These are phyloP conservation scores for Pseudomyrmex gracilis DNA, from an alignment of 1,140 invertebrate genomes.

Conservation along the genomic window DNA sequence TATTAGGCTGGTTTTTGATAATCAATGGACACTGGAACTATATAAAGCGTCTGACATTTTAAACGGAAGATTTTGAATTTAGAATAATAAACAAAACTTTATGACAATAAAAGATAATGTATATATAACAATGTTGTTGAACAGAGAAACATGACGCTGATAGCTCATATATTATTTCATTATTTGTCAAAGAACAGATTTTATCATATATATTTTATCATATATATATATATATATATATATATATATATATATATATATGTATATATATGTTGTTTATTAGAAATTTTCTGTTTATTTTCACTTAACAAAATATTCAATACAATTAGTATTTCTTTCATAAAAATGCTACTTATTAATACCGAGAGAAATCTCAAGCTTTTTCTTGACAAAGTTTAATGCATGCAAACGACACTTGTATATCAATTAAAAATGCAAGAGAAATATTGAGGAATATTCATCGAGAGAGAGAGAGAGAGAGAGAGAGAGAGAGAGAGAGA, in stretches of 20 bases:
- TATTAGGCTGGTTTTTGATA: neutral
- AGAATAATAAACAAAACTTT: neutral
- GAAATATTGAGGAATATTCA: slow-evolving; percentile 54
- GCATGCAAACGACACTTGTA: slow-evolving; percentile 46
- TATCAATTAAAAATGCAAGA: slow-evolving; percentile 53
- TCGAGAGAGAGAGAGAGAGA: too few relatives aligned
- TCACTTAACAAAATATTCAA: slow-evolving; percentile 13
- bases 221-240: too few relatives aligned
- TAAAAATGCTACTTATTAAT: slow-evolving; percentile 8
- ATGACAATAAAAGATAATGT: neutral
- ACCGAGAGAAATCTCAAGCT: neutral
- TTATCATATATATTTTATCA: too few relatives aligned
- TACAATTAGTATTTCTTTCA: slow-evolving; percentile 4
- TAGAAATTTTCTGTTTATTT: neutral
- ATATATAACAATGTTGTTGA: neutral
- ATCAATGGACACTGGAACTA: neutral
- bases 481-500: too few relatives aligned
- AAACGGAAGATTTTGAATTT: neutral
- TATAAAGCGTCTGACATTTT: neutral
- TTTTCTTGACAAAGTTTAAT: slow-evolving; percentile 33
- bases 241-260: too few relatives aligned
- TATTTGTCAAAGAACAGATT: too few relatives aligned
- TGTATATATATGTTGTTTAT: neutral
- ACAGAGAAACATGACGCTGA: neutral
- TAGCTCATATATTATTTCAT: neutral